These are phyloP conservation scores for Corythornis vintsioides DNA, from an alignment of 2,113 vertebrate species.

Conservation along the genomic window DNA sequence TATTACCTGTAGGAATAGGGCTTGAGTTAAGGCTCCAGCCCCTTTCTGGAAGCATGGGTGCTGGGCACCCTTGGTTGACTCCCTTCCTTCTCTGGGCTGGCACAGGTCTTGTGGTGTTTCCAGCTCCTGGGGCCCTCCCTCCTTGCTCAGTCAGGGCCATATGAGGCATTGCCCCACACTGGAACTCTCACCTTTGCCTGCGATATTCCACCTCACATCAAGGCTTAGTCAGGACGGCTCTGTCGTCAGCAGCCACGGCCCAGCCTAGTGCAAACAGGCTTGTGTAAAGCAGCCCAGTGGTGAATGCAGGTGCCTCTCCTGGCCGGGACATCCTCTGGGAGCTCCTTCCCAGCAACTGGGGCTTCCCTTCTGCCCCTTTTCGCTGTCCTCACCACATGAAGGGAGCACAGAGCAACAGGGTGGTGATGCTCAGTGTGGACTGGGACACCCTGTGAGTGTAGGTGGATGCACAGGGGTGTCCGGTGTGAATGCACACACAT, in stretches of 20 bases:
- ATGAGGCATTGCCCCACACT: background rate
- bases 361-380: background rate
- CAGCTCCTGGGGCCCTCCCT: background rate
- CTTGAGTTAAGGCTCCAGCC: background rate
- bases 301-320: background rate
- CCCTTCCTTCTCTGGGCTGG: background rate
- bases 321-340: rapidly evolving
- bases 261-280: constrained; percentile 35
- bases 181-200: constrained; percentile 26
- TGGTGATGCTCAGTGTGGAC: rapidly evolving
- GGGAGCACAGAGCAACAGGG: rapidly evolving
- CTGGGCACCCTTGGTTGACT: background rate
- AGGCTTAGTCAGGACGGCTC: constrained; percentile 3
- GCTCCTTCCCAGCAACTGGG: rapidly evolving
- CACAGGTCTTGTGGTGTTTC: background rate
- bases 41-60: background rate
- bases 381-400: rapidly evolving
- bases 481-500: rapidly evolving
- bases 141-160: background rate
- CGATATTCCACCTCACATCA: background rate
- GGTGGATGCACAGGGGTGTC: rapidly evolving
- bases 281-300: background rate
- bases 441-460: rapidly evolving
- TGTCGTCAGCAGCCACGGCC: background rate
- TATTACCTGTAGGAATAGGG: background rate